Evolutionary conservation across 2,113 vertebrate species (phyloP).

Genomic region (Clarias gariepinus): DNA sequence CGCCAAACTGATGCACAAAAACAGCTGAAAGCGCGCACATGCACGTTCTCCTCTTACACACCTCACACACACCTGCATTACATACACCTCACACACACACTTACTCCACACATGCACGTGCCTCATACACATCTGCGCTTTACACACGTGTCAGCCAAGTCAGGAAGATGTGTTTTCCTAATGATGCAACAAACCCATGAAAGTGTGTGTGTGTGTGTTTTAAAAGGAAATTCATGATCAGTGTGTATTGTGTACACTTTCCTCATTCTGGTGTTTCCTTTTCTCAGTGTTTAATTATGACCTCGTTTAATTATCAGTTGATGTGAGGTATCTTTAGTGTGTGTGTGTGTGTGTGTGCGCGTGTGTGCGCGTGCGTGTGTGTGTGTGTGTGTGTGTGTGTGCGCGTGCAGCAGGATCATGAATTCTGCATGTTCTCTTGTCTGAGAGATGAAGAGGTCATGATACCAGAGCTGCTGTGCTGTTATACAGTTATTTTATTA

Average conservation of each 20-base stretch:
- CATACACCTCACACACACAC: neutral
- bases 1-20: slow-evolving; percentile 94
- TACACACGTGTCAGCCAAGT: too few species aligned
- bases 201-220: neutral
- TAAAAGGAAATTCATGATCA: neutral
- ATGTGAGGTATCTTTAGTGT: neutral
- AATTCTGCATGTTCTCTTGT: neutral
- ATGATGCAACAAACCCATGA: neutral
- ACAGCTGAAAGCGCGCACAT: slow-evolving; percentile 71
- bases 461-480: neutral
- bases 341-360: neutral
- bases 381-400: neutral
- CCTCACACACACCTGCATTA: neutral
- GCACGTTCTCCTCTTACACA: neutral
- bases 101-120: too few species aligned
- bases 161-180: neutral
- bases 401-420: neutral
- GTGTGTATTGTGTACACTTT: neutral
- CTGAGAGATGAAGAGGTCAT: neutral
- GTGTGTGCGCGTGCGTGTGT: neutral
- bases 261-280: neutral
- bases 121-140: too few species aligned
- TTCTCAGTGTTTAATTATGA: neutral
- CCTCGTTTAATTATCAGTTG: too few species aligned
- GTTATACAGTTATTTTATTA: neutral